Conservation (phyloP, 2,888 invertebrate genomes). For the Hydroisotoma schaefferi region DNA sequence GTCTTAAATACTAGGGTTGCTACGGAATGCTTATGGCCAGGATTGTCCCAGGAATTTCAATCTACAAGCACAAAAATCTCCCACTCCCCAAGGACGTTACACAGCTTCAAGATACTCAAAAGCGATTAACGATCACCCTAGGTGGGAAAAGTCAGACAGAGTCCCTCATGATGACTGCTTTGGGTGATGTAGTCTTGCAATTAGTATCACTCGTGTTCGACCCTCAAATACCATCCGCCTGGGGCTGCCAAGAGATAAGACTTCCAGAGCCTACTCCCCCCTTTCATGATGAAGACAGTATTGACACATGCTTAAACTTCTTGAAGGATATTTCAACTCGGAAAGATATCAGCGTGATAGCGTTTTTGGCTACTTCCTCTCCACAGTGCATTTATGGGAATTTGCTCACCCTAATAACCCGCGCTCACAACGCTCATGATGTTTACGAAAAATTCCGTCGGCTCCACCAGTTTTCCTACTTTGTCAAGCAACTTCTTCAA, state of each 20-base stretch:
- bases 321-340: conserved; percentile 20
- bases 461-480: conserved; percentile 43
- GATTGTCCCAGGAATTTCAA: conserved; percentile 27
- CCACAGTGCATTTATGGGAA: conserved; percentile 35
- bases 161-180: conserved; percentile 19
- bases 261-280: conserved; percentile 37
- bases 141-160: conserved; percentile 30
- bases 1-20: conserved; percentile 25
- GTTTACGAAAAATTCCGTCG: conserved; percentile 37
- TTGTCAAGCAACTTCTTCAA: conserved; percentile 30
- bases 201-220: conserved; percentile 35
- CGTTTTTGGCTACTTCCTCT: conserved; percentile 26
- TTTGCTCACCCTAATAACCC: conserved; percentile 23
- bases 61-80: conserved; percentile 1
- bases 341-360: conserved; percentile 28
- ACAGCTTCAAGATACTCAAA: conserved; percentile 22
- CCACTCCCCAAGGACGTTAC: neutral
- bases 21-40: conserved; percentile 39
- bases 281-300: conserved; percentile 25
- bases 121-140: conserved; percentile 20
- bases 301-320: conserved; percentile 25
- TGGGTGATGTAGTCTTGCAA: conserved; percentile 38
- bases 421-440: conserved; percentile 42
- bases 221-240: conserved; percentile 21
- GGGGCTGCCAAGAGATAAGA: conserved; percentile 25